These are phyloP conservation scores for Tipula vernalis DNA, from an alignment of 2,888 invertebrate genomes.

Conservation along the genomic window DNA sequence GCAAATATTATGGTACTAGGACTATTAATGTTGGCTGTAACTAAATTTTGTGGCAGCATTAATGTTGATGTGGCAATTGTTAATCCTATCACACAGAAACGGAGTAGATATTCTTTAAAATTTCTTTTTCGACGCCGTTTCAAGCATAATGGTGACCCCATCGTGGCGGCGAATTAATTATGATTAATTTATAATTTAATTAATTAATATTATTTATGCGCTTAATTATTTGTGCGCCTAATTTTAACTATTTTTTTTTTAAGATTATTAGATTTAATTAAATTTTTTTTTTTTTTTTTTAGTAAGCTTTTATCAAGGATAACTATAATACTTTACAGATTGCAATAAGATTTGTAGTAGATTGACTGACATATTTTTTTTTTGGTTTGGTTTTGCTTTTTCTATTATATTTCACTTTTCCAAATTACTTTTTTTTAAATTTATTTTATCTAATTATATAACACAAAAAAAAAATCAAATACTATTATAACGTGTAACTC, in stretches of 20 bases:
- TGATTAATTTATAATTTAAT: neutral
- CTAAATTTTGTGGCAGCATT: slow-evolving; percentile 23
- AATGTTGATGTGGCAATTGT: slow-evolving; percentile 19
- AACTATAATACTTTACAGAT: neutral
- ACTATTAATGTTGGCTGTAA: slow-evolving; percentile 19
- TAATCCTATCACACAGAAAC: slow-evolving; percentile 18
- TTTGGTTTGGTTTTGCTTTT: neutral
- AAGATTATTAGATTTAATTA: neutral
- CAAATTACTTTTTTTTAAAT: neutral
- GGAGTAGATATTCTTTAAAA: slow-evolving; percentile 4
- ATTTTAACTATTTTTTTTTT: neutral
- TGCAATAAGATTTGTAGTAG: neutral
- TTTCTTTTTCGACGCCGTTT: slow-evolving; percentile 6
- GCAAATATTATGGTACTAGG: neutral
- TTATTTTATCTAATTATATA: neutral
- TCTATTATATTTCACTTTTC: neutral
- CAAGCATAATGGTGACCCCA: neutral
- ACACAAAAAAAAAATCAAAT: neutral
- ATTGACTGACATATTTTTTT: neutral
- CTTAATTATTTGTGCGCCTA: neutral
- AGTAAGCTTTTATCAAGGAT: neutral
- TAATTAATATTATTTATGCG: neutral
- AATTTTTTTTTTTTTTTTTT: neutral
- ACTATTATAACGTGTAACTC: neutral
- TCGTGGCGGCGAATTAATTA: neutral